Base-by-base conservation (phyloP, 2,888 invertebrate genomes). In the Neoitamus cyanurus region DNA sequence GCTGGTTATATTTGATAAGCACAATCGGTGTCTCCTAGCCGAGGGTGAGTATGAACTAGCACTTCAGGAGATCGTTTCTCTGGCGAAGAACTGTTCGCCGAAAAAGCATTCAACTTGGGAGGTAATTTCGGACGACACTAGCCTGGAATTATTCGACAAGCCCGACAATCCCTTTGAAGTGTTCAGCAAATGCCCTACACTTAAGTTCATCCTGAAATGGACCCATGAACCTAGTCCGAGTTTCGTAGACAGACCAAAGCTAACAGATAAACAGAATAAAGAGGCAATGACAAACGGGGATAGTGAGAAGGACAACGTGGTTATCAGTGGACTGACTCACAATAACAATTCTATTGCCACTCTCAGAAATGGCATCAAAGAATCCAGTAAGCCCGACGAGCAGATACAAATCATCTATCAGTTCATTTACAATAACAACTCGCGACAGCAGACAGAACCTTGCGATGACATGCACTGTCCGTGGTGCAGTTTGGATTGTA, bases 341-440 rank as follows among this genome's bases (percentile, higher is more conserved):
- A 89, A 89, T 78, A 90, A 90, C 75, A 90, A 90, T 86, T 88
- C 87, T 25, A 89, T 89, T 69, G 77, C 80, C 11, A 30, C 77
- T 28, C 11, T 75, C 6, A 37, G 69, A 20, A 84, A 75, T 82
- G 84, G 80, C 30, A 11, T 37, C 1, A 73, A 34, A 11, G 58
- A 73, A 7, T 73, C 58, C 28, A 28, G 3, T 48, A 84, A 77
- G 25, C 36, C 25, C 4, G 89, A 90, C 36, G 92, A 93, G 87
- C 94, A 94, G 30, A 93, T 95, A 87, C 96, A 97, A 91, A 96
- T 98, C 87, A 96, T 97, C 87, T 99, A 98, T 92, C 98, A 98
- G 92, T 99, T 99, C 92, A 94, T 98, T 87, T 98, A 98, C 90
- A 98, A 97, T 91, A 98, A 97, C 91, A 98, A 97, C 90, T 97